Conservation (phyloP, 1,140 invertebrate species). For the Nixonia krombeini region DNA sequence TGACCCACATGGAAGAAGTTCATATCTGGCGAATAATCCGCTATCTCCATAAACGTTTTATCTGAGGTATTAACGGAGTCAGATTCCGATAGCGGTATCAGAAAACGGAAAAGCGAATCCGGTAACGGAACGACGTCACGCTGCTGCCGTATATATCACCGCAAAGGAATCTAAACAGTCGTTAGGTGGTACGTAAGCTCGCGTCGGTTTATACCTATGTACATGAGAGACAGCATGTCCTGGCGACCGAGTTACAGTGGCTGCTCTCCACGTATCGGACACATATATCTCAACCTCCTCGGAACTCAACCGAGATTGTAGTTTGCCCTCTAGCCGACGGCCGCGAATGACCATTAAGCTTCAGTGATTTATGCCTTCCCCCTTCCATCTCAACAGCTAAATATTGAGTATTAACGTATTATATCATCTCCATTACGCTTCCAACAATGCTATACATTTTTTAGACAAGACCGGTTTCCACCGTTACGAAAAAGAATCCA, state of each 20-base stretch:
- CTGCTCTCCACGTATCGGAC: constrained; percentile 14
- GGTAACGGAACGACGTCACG: constrained; percentile 11
- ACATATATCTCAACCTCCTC: constrained; percentile 11
- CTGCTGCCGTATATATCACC: constrained; percentile 11
- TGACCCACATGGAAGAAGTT: too few species aligned
- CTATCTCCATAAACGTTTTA: constrained; percentile 1
- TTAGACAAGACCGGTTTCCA: too few species aligned
- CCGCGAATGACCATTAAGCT: constrained; percentile 10
- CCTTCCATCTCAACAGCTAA: neutral
- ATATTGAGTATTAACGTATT: neutral
- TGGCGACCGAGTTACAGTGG: constrained; percentile 17
- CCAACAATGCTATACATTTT: too few species aligned
- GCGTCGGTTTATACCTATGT: constrained; percentile 14
- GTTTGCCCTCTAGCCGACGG: neutral
- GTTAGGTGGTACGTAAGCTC: constrained; percentile 24
- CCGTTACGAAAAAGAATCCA: too few species aligned
- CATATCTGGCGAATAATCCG: too few species aligned
- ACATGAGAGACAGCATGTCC: constrained; percentile 16
- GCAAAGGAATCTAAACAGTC: constrained; percentile 29
- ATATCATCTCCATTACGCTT: too few species aligned
- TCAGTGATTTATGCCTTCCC: constrained; percentile 8
- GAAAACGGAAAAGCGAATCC: constrained; percentile 21
- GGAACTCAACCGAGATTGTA: constrained; percentile 11
- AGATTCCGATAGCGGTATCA: constrained; percentile 7
- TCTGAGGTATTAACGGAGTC: neutral